Conservation (phyloP, 2,113 vertebrate species). For the Tragulus kanchil region DNA sequence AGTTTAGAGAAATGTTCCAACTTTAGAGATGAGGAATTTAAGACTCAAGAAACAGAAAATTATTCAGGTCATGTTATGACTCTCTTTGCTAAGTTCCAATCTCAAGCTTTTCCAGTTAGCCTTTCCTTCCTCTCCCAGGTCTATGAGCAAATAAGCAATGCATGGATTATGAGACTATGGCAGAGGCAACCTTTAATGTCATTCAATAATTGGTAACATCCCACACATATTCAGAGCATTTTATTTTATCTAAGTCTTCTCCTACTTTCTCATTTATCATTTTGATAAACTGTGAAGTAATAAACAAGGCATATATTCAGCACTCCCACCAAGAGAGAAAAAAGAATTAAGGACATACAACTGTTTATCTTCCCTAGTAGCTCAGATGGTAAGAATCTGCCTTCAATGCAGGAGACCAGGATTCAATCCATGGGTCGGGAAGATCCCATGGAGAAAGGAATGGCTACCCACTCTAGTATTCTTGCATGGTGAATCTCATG, state of each 20-base stretch:
- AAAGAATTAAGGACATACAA: slow-evolving; percentile 33
- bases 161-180: neutral
- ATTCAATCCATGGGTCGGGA: neutral
- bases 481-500: neutral
- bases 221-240: neutral
- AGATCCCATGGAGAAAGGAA: neutral
- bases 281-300: neutral
- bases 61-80: neutral
- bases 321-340: neutral
- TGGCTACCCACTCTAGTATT: neutral
- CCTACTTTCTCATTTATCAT: neutral
- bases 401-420: neutral
- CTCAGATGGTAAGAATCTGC: neutral
- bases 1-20: neutral
- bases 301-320: neutral
- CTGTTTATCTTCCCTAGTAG: neutral
- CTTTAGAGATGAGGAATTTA: slow-evolving; percentile 35
- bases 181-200: neutral
- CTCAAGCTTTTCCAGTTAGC: neutral
- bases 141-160: neutral
- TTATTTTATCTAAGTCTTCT: slow-evolving; percentile 40
- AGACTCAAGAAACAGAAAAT: slow-evolving; percentile 33
- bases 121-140: neutral
- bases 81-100: neutral
- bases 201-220: slow-evolving; percentile 25